Conservation (phyloP, 2,888 invertebrate genomes). For the Hydraecia micacea region DNA sequence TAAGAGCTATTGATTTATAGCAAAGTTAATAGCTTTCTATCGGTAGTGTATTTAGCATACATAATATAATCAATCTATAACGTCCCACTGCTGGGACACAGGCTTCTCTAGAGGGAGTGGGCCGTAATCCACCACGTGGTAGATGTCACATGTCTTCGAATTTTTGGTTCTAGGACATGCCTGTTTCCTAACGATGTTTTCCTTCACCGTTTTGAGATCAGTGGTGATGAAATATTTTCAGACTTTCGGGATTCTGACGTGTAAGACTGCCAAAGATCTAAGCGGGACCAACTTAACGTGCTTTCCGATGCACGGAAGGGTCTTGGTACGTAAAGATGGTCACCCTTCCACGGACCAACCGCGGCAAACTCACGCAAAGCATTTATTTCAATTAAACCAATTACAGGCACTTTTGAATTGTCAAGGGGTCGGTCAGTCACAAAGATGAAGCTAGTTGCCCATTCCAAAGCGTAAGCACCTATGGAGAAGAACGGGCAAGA, state of each 20-base stretch:
- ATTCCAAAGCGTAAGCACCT: too few species aligned
- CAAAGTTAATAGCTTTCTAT: not conserved
- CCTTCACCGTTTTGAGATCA: not conserved
- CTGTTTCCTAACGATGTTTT: not conserved
- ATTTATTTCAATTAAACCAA: too few species aligned
- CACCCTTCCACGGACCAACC: not conserved
- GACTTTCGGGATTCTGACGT: too few species aligned
- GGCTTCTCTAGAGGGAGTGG: not conserved
- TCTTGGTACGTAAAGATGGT: not conserved
- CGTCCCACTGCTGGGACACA: not conserved
- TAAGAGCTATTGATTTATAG: constrained; percentile 7
- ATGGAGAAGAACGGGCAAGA: too few species aligned
- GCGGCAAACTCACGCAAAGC: too few species aligned
- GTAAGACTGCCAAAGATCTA: not conserved
- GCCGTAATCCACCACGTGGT: not conserved
- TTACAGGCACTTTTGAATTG: too few species aligned
- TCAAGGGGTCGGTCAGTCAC: too few species aligned
- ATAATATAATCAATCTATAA: not conserved
- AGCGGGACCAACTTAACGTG: not conserved
- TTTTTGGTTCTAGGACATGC: not conserved
- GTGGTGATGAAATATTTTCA: not conserved
- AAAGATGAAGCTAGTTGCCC: too few species aligned
- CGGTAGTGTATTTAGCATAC: not conserved
- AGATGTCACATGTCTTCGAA: too few species aligned
- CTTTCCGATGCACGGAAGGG: not conserved